Conservation (phyloP, 2,888 invertebrate genomes). For the Bembecia ichneumoniformis region DNA sequence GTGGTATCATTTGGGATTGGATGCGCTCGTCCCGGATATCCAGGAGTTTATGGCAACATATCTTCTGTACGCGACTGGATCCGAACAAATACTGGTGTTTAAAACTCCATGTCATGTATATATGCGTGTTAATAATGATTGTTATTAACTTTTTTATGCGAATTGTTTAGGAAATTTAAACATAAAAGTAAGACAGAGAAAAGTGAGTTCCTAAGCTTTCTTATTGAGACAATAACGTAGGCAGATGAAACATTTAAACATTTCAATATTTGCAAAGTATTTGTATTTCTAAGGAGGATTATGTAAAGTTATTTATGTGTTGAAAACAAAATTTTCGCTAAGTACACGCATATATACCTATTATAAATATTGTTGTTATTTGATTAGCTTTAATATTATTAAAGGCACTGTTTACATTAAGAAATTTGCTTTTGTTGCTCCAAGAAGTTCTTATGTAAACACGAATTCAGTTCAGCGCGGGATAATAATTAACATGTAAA, state of each 20-base stretch:
- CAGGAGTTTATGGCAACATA: conserved; percentile 36
- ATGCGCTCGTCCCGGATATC: conserved; percentile 30
- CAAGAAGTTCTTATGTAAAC: no score
- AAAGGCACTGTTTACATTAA: not conserved
- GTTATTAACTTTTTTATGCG: no score
- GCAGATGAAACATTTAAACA: no score
- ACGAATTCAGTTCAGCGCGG: no score
- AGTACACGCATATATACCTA: conserved; percentile 10
- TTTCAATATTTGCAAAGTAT: not conserved
- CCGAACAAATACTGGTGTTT: conserved; percentile 15
- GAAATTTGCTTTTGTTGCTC: no score
- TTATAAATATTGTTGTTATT: conserved; percentile 4
- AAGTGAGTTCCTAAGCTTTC: no score
- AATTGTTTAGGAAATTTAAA: no score
- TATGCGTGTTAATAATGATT: not conserved
- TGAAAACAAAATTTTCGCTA: conserved; percentile 7
- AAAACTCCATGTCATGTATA: conserved; percentile 1
- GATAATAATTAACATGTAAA: no score
- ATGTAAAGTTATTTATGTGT: not conserved
- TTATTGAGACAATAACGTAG: no score
- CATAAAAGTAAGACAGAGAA: no score
- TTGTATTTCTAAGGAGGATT: conserved; percentile 2
- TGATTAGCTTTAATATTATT: not conserved
- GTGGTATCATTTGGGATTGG: conserved; percentile 36
- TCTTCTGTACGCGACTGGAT: conserved; percentile 26